phyloP scores from a whole-genome alignment of 2,888 invertebrate species.

The Macropis europaea region DNA sequence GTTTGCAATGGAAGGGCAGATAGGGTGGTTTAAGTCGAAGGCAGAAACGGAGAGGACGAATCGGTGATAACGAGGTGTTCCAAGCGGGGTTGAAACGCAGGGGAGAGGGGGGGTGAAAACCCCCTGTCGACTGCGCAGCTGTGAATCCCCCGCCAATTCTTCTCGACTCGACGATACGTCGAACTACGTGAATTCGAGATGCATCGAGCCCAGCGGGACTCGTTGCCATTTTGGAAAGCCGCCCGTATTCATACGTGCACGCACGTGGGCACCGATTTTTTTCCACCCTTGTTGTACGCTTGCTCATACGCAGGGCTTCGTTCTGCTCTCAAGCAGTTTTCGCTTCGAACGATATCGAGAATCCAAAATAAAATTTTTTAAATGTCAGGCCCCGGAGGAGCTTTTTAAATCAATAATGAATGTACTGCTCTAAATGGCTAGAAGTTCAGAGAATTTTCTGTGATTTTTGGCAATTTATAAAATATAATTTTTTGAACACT shows the following conservation, averaged over 20 bases:
- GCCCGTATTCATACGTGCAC: slow-evolving; percentile 51
- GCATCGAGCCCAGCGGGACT: slow-evolving; percentile 61
- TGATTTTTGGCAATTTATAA: too few species aligned
- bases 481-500: too few species aligned
- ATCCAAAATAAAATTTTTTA: not conserved
- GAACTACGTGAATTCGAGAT: slow-evolving; percentile 58
- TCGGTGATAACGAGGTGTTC: slow-evolving; percentile 76
- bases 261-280: slow-evolving; percentile 67
- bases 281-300: slow-evolving; percentile 46
- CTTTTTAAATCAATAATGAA: too few species aligned
- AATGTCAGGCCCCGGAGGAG: too few species aligned
- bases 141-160: slow-evolving; percentile 59
- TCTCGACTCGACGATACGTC: slow-evolving; percentile 53
- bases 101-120: slow-evolving; percentile 45
- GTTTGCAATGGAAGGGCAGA: too few species aligned
- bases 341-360: slow-evolving; percentile 20
- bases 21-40: slow-evolving; percentile 58
- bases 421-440: too few species aligned
- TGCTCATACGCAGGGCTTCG: slow-evolving; percentile 70
- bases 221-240: slow-evolving; percentile 74
- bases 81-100: slow-evolving; percentile 46
- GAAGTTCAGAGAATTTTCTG: too few species aligned
- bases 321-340: slow-evolving; percentile 28
- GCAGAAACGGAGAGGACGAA: slow-evolving; percentile 63
- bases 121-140: slow-evolving; percentile 68